Evolutionary conservation across 2,113 vertebrate species (phyloP), one percentile per base, ranked within the genome.

Genomic region (Pseudorectes ferrugineus): DNA sequence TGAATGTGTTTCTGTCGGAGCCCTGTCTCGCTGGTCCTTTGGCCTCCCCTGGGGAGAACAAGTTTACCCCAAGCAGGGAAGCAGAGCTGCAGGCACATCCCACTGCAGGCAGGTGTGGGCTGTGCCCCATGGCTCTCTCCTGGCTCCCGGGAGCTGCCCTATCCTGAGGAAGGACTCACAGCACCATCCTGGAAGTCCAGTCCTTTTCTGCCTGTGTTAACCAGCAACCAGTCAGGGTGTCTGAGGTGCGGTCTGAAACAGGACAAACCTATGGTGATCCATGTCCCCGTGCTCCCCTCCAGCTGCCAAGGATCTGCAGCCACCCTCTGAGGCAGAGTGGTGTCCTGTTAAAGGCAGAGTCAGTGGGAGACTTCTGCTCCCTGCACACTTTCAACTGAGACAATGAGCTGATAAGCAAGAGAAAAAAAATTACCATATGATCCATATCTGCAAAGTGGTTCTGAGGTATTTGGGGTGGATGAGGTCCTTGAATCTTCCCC

Each of bases 401-500:
- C n/a, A 55, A 68, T 9, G 25, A 79, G 26, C 19, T 43, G 35
- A 49, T 28, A 66, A 70, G 8, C 7, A 74, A 88, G 33, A 63
- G 16, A 5, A 29, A n/a, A 54, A 58, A 31, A 4, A 70, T 98
- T 98, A 99, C 99, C 99, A 99, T 96, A 99, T 98, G 88, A 98
- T 98, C 99, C 99, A 99, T 95, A 99, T 98, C 92, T 99, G 98
- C 22, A 99, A 76, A 1, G 99, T 98, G 7, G 99, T 99, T 95
- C 98, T 98, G 79, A 98, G 97, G 81, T 98, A 99, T 10, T 98
- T 96, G 6, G 98, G 78, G 78, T 98, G 98, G 35, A 99, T 10
- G 12, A 99, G 97, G 79, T 98, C 97, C 85, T 97, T 96, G 96
- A 99, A 98, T 85, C 95, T 98, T 94, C 99, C 99, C 93, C 98